Conservation (phyloP, 2,113 vertebrate genomes). For the Anhinga anhinga region DNA sequence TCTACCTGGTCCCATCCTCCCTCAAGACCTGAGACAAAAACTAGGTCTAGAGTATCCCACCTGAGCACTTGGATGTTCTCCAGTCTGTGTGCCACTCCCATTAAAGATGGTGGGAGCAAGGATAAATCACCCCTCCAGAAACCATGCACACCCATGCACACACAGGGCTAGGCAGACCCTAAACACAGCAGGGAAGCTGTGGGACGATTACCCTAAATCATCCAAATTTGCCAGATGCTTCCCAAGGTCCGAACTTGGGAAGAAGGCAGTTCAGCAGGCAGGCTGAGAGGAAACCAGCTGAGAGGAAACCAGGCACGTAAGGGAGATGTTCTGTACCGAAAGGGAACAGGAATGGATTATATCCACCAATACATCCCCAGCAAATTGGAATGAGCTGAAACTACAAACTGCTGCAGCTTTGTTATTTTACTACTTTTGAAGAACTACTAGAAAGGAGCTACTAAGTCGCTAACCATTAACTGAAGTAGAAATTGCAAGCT, state of each 20-base stretch:
- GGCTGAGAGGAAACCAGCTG: background rate
- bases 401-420: background rate
- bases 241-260: background rate
- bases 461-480: background rate
- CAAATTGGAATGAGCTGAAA: background rate
- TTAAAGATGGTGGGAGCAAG: fast-evolving
- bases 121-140: background rate
- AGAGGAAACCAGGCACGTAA: background rate
- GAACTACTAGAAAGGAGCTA: background rate
- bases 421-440: background rate
- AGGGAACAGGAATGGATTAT: background rate
- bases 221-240: background rate
- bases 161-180: background rate
- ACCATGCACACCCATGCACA: background rate
- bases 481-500: background rate
- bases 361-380: background rate
- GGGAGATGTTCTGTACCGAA: background rate
- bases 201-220: background rate
- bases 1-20: background rate
- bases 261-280: background rate
- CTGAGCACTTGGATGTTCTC: background rate
- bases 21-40: background rate
- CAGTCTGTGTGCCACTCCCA: background rate
- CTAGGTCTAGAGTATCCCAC: background rate
- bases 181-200: background rate